Evolutionary conservation across 2,797 vertebrate genomes (phyloP), one percentile per base, ranked within the genome.

Genomic region (Pseudochirops corinnae): DNA sequence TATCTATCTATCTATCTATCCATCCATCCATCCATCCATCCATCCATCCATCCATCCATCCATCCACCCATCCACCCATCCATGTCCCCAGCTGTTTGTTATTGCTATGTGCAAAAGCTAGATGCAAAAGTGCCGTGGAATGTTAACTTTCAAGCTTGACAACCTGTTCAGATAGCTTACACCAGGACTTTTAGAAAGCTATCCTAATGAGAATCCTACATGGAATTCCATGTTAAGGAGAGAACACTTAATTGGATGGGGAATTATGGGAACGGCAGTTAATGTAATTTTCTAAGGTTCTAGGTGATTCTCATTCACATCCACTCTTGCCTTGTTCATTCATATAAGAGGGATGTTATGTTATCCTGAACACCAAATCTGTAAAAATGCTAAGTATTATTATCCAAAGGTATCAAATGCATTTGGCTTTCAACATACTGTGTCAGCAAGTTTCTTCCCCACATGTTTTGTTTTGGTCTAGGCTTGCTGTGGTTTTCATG

Each of bases 401-500:
- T 46, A 87, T 50, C 74, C 74, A 87, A 50, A 87, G 74, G 74
- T 87, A 46, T 87, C 39, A 87, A 87, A 87, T 87, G 74, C 18
- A 46, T 46, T 50, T 87, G 74, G 39, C 74, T 87, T 87, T 87
- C 74, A 50, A 26, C 74, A 50, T 24, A 87, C 39, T 10, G 7
- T 87, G 74, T 87, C 74, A 87, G 74, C 74, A 87, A 87, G 39
- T 87, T 87, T 26, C 74, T 87, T 87, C 39, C 74, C 74, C 39
- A 87, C 24, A 87, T 50, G 74, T 87, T 87, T 87, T 87, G 74
- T 87, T 87, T 87, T 87, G 39, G 74, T 87, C 74, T 46, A 87
- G 74, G 74, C 74, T 39, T 87, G 74, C 74, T 82, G 74, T 87
- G 74, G 74, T 87, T 82, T 74, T 82, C 39, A 46, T 46, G 74